Evolutionary conservation across 2,113 vertebrate genomes (phyloP), one percentile per base, ranked within the genome.

Genomic region (Labrus mixtus): DNA sequence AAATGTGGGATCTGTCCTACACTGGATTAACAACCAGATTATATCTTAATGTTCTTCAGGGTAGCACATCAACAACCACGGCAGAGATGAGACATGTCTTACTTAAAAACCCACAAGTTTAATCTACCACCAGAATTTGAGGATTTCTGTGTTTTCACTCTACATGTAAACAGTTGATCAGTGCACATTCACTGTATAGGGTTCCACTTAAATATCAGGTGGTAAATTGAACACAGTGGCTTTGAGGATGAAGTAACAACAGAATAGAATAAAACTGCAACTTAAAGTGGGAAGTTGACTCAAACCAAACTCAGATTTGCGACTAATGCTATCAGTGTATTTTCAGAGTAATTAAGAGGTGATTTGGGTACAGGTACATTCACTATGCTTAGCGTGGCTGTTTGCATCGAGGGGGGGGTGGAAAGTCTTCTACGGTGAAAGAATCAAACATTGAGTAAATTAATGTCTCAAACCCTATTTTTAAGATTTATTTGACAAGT

Each of bases 121-220:
- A 82, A 80, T 81, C 68, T 76, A 84, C 79, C 88, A 73, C 59
- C 71, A 73, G 71, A 62, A 45, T 72, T 80, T 67, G 57, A 68
- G 63, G 48, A 46, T 54, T 81, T 79, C 58, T 74, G n/a, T 57
- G 48, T 86, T 85, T 84, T 67, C 57, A 50, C 81, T 83, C 83
- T 78, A 87, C 86, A 90, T 92, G 90, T 91, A 92, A 93, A 91
- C 86, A 87, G 78, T 89, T 78, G 39, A 29, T 82, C 82, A 87
- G 87, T 90, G 85, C 84, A 88, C 82, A 82, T 85, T 89, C 87
- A 85, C 84, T 81, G 81, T 86, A 78, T 82, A 63, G 53, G 73
- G 74, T 45, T 70, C 60, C 22, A 71, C 73, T 73, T 69, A 86
- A 73, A 78, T 73, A 79, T 66, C 78, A 71, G 81, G 87, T 87